Evolutionary conservation across 2,113 vertebrate species (phyloP), one percentile per base, ranked within the genome.

Genomic region (Neotoma lepida): DNA sequence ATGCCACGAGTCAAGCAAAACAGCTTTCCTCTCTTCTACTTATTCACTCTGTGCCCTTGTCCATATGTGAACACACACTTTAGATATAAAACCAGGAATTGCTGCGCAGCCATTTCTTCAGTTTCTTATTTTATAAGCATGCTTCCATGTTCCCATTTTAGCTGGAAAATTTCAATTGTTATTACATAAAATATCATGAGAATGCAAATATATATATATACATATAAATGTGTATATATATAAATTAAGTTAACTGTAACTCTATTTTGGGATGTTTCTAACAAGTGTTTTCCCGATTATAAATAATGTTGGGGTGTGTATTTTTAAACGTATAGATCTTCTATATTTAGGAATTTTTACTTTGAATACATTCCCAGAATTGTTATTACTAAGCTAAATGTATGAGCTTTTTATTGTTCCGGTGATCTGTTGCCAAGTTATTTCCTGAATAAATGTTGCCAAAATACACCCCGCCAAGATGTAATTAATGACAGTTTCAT

Each of bases 321-420:
- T 95, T 90, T 95, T 95, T 64, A 94, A 95, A 93, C 64, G 77
- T 54, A 96, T 3, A 91, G 39, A 30, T 64, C 93, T 94, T 90
- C 88, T 96, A 91, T 94, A 89, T 95, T 96, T 96, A 97, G 93
- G 41, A 90, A 87, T 96, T 94, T 51, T 90, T 88, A 90, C 74
- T 93, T 91, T 96, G 92, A 87, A 28, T 88, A 54, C 58, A 82
- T 96, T 96, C 80, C 90, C 90, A 91, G 93, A 91, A 90, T 91
- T 92, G 66, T 87, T 89, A 93, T 89, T 94, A 81, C 70, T 20
- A 46, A 88, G 87, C 86, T 96, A 90, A 94, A 92, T 28, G 18
- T 63, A 88, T 26, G 35, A 88, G 73, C 4, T 77, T 91, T 96
- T 93, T 85, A 95, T 87, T 95, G 88, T 89, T 93, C 86, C 46